Percentiles rank a stretch among this genome's conserved stretches.
These are phyloP conservation scores for Drosophila virilis DNA, from an alignment of 1,140 invertebrate species.

Conservation along the genomic window DNA sequence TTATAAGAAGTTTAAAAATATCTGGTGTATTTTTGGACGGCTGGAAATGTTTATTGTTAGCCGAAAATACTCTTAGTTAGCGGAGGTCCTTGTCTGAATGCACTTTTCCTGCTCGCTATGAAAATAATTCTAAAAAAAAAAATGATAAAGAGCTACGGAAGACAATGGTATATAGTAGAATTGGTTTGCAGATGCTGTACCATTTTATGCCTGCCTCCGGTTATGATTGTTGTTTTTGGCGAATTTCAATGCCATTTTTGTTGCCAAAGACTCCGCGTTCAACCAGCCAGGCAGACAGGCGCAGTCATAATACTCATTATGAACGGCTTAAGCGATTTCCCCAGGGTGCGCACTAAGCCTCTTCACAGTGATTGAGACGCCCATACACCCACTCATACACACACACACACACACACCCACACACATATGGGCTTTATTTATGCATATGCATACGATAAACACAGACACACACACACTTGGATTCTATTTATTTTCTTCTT, in stretches of 20 bases:
- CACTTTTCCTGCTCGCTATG: too few species aligned
- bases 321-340: constrained; percentile 84
- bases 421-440: constrained; percentile 46
- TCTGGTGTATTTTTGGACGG: too few species aligned
- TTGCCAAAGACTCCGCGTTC: constrained; percentile 6
- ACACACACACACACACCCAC: constrained; percentile 60
- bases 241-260: constrained; percentile 20
- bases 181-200: neutral
- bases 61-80: too few species aligned
- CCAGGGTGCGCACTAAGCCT: constrained; percentile 75
- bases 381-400: constrained; percentile 4
- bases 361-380: constrained; percentile 70
- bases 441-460: constrained; percentile 57
- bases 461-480: constrained; percentile 30
- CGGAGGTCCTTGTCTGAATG: too few species aligned
- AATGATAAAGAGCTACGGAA: constrained; percentile 14
- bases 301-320: constrained; percentile 81
- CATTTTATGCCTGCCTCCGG: constrained; percentile 26
- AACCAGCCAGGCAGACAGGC: constrained; percentile 20
- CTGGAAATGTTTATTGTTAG: too few species aligned
- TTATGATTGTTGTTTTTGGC: constrained; percentile 25
- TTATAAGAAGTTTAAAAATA: too few species aligned
- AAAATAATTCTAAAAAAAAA: constrained; percentile 12
- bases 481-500: constrained; percentile 24
- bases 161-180: constrained; percentile 4